Conservation (phyloP, 2,113 vertebrate genomes). For the Paramisgurnus dabryanus region DNA sequence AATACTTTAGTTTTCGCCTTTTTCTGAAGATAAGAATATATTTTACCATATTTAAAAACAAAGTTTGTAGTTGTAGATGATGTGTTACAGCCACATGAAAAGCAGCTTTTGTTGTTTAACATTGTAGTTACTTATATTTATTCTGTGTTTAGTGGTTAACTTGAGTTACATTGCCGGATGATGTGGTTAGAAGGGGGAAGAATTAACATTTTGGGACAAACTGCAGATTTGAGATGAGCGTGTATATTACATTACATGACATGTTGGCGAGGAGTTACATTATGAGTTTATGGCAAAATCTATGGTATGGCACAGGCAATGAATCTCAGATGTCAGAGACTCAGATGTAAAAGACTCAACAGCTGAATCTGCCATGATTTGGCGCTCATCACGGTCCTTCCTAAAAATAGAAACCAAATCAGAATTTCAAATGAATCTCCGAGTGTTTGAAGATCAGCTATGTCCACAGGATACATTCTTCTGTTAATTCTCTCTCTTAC, state of each 20-base stretch:
- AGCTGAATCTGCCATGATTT: constrained; percentile 38
- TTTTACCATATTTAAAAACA: too few relatives aligned
- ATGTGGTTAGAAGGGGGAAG: background rate
- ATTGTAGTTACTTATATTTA: background rate
- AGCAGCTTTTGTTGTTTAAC: too few relatives aligned
- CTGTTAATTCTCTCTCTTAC: constrained; percentile 33
- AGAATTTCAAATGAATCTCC: constrained; percentile 55
- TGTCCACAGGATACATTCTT: constrained; percentile 53
- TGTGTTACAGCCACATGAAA: background rate
- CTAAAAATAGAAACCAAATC: constrained; percentile 54
- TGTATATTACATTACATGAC: background rate
- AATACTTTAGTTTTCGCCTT: background rate
- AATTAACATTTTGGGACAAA: background rate
- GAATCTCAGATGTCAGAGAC: background rate
- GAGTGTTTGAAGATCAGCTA: constrained; percentile 52
- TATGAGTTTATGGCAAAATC: background rate
- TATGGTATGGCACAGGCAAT: background rate
- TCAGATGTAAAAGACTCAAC: constrained; percentile 28
- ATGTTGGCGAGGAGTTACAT: background rate
- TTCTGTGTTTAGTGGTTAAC: background rate
- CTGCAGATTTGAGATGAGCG: constrained; percentile 15
- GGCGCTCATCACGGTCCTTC: constrained; percentile 34
- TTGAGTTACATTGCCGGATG: background rate
- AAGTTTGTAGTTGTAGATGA: background rate
- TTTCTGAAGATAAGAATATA: background rate